Evolutionary conservation across 2,797 vertebrate genomes (phyloP).

Genomic region (Margarornis squamiger): DNA sequence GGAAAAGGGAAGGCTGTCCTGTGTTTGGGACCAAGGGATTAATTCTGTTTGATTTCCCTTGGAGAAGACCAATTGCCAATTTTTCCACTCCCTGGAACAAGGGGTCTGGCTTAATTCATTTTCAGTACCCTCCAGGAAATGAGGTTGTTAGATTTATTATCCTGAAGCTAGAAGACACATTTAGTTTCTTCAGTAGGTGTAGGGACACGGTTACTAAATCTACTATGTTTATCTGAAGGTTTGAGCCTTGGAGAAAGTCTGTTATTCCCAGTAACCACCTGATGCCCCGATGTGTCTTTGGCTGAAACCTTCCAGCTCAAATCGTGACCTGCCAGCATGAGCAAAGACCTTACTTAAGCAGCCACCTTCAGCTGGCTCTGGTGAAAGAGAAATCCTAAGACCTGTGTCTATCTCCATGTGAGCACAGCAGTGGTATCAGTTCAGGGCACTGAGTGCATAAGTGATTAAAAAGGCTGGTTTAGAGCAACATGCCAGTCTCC

Average conservation of each 20-base stretch:
- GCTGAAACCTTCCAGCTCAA: not conserved
- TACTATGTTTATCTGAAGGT: not conserved
- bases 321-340: not conserved
- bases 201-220: not conserved
- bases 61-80: not conserved
- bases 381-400: not conserved
- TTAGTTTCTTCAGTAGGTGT: not conserved
- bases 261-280: not conserved
- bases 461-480: not conserved
- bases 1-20: not conserved
- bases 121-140: constrained; percentile 38
- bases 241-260: not conserved
- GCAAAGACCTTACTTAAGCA: not conserved
- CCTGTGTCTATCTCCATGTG: not conserved
- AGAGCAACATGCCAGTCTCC: not conserved
- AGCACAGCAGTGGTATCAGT: not conserved
- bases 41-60: constrained; percentile 7
- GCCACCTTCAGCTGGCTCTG: not conserved
- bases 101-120: constrained; percentile 2
- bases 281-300: not conserved
- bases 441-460: not conserved
- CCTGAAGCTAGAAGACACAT: not conserved
- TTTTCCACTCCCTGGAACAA: constrained; percentile 8
- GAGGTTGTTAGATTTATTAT: constrained; percentile 18
- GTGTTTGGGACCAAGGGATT: not conserved